Evolutionary conservation across 2,797 vertebrate species (phyloP).

Genomic region (Spondyliosoma cantharus): DNA sequence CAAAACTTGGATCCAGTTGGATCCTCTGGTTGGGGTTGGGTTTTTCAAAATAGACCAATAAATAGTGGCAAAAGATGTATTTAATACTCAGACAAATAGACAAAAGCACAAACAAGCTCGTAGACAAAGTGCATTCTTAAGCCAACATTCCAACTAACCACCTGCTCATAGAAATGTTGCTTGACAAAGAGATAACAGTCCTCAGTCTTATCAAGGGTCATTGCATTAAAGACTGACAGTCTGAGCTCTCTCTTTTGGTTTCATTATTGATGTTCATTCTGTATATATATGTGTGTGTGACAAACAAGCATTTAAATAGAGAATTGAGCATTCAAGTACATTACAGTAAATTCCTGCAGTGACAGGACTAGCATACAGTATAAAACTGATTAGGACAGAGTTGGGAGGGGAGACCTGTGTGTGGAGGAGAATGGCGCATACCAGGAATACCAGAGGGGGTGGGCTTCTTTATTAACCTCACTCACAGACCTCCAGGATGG

Average conservation of each 20-base stretch:
- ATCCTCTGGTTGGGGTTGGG: too few relatives aligned
- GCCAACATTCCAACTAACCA: conserved; percentile 1
- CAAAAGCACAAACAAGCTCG: neutral
- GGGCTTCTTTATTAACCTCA: conserved; percentile 77
- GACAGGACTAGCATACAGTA: conserved; percentile 8
- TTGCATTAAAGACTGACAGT: neutral
- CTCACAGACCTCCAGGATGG: conserved; percentile 62
- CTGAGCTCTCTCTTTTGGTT: neutral
- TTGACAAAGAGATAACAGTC: neutral
- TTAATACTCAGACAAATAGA: neutral
- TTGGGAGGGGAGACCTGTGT: conserved; percentile 17
- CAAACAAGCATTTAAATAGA: conserved; percentile 14
- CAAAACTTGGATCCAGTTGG: neutral
- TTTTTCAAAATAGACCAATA: neutral
- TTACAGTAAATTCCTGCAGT: conserved; percentile 10
- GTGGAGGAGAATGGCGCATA: conserved; percentile 63
- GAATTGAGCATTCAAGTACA: neutral
- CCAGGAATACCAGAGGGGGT: conserved; percentile 78
- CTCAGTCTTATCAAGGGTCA: too few relatives aligned
- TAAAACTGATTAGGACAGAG: conserved; percentile 20
- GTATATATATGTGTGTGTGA: neutral
- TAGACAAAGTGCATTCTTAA: neutral
- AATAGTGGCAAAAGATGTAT: neutral
- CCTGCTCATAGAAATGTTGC: neutral
- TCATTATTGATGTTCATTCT: neutral